Evolutionary conservation across 2,113 vertebrate genomes (phyloP).

Genomic region (Ailuropoda melanoleuca): DNA sequence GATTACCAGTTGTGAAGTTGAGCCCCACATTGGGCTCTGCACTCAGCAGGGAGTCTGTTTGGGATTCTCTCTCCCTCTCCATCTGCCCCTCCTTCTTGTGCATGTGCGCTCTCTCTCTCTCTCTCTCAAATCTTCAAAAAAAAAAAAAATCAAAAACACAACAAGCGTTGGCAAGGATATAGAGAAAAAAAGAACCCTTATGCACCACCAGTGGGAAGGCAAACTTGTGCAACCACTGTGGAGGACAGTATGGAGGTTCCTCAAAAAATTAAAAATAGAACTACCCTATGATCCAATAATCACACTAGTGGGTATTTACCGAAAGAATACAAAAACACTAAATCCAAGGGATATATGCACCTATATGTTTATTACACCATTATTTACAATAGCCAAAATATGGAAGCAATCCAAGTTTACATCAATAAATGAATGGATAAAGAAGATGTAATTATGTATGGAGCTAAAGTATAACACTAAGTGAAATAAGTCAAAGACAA

Average conservation of each 20-base stretch:
- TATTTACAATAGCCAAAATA: background rate
- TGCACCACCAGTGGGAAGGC: background rate
- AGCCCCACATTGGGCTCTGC: background rate
- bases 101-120: background rate
- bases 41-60: background rate
- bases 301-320: background rate
- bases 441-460: background rate
- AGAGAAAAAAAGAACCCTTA: background rate
- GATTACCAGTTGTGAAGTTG: background rate
- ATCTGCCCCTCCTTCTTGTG: background rate
- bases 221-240: background rate
- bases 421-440: background rate
- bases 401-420: background rate
- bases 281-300: background rate
- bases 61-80: background rate
- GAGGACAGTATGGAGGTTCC: background rate
- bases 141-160: background rate
- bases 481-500: background rate
- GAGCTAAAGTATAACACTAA: background rate
- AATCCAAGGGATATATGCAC: background rate
- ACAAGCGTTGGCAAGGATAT: background rate
- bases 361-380: background rate
- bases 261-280: background rate
- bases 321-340: background rate
- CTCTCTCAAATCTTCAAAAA: background rate